Conservation (phyloP, 2,797 vertebrate genomes). For the Neoniphon sammara region DNA sequence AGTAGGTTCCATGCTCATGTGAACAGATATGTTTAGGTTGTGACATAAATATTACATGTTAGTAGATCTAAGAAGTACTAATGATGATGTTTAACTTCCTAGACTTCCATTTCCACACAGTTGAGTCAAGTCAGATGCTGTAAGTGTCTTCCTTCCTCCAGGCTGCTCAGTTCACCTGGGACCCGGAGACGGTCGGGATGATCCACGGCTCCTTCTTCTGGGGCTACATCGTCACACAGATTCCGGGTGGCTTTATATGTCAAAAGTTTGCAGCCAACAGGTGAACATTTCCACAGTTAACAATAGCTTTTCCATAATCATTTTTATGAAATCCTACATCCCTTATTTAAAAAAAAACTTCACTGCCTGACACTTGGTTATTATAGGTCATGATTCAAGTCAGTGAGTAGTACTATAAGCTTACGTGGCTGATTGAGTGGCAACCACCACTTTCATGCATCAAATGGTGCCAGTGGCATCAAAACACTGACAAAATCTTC, state of each 20-base stretch:
- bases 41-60: too few relatives aligned
- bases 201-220: conserved; percentile 96
- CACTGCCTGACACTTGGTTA: too few relatives aligned
- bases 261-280: conserved; percentile 89
- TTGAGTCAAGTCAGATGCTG: background rate
- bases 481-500: too few relatives aligned
- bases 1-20: too few relatives aligned
- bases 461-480: too few relatives aligned
- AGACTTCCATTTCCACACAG: background rate
- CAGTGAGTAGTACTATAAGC: background rate
- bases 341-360: too few relatives aligned
- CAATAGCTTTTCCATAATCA: background rate
- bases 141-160: conserved; percentile 60
- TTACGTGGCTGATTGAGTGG: background rate
- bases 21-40: too few relatives aligned
- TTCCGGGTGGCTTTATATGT: conserved; percentile 94
- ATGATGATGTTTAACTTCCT: too few relatives aligned
- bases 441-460: background rate
- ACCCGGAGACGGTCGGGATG: conserved; percentile 95
- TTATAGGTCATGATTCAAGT: too few relatives aligned
- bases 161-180: conserved; percentile 93
- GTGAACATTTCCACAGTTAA: conserved; percentile 70
- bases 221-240: conserved; percentile 96
- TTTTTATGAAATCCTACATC: too few relatives aligned
- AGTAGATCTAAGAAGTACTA: too few relatives aligned